Evolutionary conservation across 2,797 vertebrate species (phyloP).

Genomic region (Scolopax bukidnonensis): DNA sequence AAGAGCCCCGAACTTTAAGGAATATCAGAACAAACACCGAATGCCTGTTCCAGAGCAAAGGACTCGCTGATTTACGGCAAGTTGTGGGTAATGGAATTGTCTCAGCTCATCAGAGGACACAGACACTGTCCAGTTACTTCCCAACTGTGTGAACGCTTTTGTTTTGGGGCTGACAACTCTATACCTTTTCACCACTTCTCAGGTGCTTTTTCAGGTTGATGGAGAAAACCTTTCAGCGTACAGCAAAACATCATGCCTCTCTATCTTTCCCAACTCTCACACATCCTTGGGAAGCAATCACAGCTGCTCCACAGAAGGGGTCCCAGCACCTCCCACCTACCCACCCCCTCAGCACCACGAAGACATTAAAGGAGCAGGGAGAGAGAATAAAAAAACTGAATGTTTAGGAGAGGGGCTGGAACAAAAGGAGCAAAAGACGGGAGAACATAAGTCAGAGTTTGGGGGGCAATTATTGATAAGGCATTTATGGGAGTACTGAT

Average conservation of each 20-base stretch:
- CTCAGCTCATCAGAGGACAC: slow-evolving; percentile 25
- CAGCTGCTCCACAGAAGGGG: slow-evolving; percentile 57
- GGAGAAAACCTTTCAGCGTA: slow-evolving; percentile 6
- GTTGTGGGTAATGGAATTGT: not conserved
- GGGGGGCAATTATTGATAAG: not conserved
- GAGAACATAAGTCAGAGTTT: not conserved
- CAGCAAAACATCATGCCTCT: not conserved
- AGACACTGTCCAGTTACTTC: slow-evolving; percentile 37
- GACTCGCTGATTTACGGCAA: not conserved
- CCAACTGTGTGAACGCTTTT: not conserved
- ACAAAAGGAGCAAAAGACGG: not conserved
- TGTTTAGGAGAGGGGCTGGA: not conserved
- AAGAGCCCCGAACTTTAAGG: not conserved
- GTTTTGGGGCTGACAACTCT: slow-evolving; percentile 33
- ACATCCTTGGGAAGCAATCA: not conserved
- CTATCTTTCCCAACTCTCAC: not conserved
- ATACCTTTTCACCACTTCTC: slow-evolving; percentile 53
- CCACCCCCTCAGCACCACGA: not conserved
- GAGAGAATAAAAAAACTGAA: not conserved
- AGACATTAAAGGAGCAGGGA: slow-evolving; percentile 7
- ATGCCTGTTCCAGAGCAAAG: not conserved
- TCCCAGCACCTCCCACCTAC: not conserved
- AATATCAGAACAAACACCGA: not conserved
- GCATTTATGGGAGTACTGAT: not conserved
- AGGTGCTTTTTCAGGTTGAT: slow-evolving; percentile 37